These are phyloP conservation scores for Proterorhinus semilunaris DNA, from an alignment of 2,113 vertebrate species.

Conservation along the genomic window DNA sequence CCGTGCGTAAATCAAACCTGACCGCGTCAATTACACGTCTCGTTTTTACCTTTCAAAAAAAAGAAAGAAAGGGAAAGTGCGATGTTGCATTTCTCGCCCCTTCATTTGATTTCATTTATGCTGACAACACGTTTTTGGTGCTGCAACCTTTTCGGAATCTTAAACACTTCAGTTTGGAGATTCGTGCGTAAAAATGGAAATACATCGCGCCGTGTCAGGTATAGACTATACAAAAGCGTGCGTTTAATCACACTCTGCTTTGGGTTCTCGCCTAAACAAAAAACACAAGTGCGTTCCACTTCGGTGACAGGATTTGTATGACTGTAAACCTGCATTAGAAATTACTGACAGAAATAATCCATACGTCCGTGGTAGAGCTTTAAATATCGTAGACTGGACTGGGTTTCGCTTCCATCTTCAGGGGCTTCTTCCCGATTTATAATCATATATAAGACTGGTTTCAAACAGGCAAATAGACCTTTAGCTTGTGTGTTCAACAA, in stretches of 20 bases:
- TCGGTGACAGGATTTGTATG: background rate
- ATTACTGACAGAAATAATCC: too few relatives aligned
- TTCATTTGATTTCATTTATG: slow-evolving; percentile 11
- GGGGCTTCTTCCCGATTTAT: too few relatives aligned
- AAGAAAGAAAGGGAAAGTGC: background rate
- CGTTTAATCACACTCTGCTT: too few relatives aligned
- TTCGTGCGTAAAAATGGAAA: slow-evolving; percentile 39
- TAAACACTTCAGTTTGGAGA: slow-evolving; percentile 12
- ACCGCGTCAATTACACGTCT: background rate
- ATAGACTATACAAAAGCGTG: background rate
- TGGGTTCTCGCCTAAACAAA: background rate
- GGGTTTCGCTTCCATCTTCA: too few relatives aligned
- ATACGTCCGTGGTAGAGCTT: too few relatives aligned
- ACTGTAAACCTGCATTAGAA: too few relatives aligned
- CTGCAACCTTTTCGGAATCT: slow-evolving; percentile 6
- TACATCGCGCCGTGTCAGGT: background rate
- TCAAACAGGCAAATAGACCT: too few relatives aligned
- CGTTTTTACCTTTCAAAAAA: background rate
- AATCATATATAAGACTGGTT: too few relatives aligned
- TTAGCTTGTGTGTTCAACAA: too few relatives aligned
- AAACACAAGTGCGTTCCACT: background rate
- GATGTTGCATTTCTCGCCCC: slow-evolving; percentile 4
- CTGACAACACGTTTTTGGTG: slow-evolving; percentile 4
- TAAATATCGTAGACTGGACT: too few relatives aligned
- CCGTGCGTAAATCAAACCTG: slow-evolving; percentile 3